phyloP scores from a whole-genome alignment of 2,888 invertebrate species.

The Schizaphis graminum region DNA sequence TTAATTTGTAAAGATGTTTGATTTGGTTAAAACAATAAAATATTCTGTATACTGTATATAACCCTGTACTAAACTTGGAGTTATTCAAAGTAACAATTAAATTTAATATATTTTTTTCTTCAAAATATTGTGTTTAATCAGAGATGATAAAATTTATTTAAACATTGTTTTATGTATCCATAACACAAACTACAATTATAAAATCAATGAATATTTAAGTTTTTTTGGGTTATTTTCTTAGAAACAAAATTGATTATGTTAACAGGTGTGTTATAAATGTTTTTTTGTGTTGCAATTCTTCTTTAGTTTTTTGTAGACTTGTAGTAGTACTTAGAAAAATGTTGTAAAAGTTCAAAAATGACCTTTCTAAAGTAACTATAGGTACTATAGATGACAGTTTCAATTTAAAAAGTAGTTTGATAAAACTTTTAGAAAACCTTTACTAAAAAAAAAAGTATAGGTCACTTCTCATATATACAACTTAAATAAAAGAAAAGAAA shows the following conservation, averaged over 20 bases:
- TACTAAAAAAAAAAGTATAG: neutral
- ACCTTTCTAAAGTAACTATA: neutral
- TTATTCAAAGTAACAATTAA: neutral
- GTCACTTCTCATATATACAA: neutral
- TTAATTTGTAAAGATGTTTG: neutral
- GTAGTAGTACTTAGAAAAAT: neutral
- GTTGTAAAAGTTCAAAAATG: neutral
- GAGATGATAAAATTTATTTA: neutral
- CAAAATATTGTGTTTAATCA: neutral
- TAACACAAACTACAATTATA: neutral
- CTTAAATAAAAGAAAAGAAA: neutral
- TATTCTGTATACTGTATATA: neutral
- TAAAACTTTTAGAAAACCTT: neutral
- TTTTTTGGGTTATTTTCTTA: neutral
- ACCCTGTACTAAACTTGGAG: neutral
- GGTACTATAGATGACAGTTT: neutral
- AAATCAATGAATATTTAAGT: neutral
- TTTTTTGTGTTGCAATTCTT: neutral
- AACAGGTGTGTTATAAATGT: neutral
- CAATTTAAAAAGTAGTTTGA: neutral
- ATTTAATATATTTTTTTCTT: neutral
- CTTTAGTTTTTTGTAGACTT: neutral
- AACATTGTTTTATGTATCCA: neutral
- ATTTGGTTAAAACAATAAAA: neutral
- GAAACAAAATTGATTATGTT: neutral